These are phyloP conservation scores for Tapera naevia DNA, from an alignment of 2,797 vertebrate genomes.

Conservation along the genomic window DNA sequence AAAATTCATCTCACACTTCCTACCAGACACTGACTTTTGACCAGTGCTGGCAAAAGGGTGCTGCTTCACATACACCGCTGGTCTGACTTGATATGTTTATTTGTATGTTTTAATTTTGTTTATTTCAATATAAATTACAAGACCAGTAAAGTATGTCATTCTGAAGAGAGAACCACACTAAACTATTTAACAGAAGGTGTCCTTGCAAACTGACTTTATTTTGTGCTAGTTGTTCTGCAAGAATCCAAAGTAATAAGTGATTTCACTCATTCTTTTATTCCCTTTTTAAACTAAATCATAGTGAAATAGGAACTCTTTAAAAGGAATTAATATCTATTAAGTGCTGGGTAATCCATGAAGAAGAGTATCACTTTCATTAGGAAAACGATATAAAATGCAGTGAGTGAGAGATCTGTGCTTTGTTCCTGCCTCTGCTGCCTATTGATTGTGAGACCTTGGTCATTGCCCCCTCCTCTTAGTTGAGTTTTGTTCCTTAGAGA, in stretches of 20 bases:
- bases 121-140: neutral
- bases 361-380: neutral
- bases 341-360: neutral
- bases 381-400: neutral
- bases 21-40: neutral
- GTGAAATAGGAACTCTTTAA: neutral
- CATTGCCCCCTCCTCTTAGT: neutral
- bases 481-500: neutral
- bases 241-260: neutral
- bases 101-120: neutral
- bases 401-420: neutral
- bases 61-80: neutral
- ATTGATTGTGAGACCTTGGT: neutral
- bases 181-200: neutral
- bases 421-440: neutral
- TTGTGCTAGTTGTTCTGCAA: neutral
- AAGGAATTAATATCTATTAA: neutral
- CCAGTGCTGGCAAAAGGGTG: neutral
- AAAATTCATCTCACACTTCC: neutral
- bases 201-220: neutral
- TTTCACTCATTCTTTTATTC: neutral
- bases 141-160: neutral
- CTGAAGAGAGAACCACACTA: neutral
- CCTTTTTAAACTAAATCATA: neutral
- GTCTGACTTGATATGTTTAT: neutral